Evolutionary conservation across 1,140 invertebrate species (phyloP), one percentile per base, ranked within the genome.

Genomic region (Agrilus planipennis): DNA sequence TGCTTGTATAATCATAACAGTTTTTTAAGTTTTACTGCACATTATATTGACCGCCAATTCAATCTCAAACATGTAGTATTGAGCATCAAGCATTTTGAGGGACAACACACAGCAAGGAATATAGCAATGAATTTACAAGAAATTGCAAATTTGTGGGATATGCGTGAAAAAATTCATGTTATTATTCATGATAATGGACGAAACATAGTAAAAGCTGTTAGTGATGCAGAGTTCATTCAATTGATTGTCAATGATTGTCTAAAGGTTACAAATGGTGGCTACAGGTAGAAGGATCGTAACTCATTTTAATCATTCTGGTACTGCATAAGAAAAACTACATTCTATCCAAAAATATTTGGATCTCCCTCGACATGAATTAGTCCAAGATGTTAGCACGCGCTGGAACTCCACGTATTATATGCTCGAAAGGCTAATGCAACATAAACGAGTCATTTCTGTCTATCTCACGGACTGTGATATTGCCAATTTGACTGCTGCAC

Each of bases 361-460:
- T 20, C 19, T 35, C 6, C 34, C 34, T 35, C n/a, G 22, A 15
- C 34, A 35, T 35, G 22, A 48, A 31, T 19, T 45, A 16, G 22
- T 48, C 2, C 46, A 48, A 41, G 46, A 41, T 28, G 25, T 48
- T 12, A 30, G 4, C 15, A 45, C 39, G 1, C 18, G 46, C 12
- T 48, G 42, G 46, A 48, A 48, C 19, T 45, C 39, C 21, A 44
- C 38, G 6, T 44, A 46, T 39, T 44, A 44, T 23, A 39, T 47
- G 34, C 7, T 41, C 31, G 29, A 39, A 31, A 17, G 37, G 10
- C 21, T 47, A 29, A n/a, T 41, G 21, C 31, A 47, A 35, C 42
- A 44, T 27, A 47, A 40, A 30, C 7, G 35, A 15, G 15, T 12
- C 2, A 31, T 46, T 35, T 34, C 27, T 14, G 27, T 46, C n/a